These are phyloP conservation scores for Muschampia plurimacula DNA, from an alignment of 2,888 invertebrate species.

Conservation along the genomic window DNA sequence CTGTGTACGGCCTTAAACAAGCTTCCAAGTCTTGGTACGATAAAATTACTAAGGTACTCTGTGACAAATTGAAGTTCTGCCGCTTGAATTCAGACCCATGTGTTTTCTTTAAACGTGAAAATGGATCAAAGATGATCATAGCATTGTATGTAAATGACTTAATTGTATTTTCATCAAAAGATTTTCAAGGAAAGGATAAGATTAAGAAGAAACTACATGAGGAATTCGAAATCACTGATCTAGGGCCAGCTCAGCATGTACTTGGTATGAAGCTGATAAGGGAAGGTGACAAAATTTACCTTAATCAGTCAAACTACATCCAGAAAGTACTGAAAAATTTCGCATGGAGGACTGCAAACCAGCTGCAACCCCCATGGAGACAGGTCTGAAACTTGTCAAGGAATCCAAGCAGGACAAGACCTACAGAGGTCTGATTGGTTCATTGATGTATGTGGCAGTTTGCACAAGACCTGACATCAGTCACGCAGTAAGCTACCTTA, in stretches of 20 bases:
- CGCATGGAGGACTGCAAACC: conserved; percentile 2
- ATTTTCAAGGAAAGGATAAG: conserved; percentile 1
- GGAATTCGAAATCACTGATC: conserved; percentile 1
- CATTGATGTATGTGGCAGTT: neutral
- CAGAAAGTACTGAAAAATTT: neutral
- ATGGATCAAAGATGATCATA: no score
- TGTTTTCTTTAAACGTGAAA: no score
- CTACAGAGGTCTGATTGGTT: neutral
- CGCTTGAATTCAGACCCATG: no score
- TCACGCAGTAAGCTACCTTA: neutral
- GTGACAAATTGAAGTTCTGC: no score
- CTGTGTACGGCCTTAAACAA: no score
- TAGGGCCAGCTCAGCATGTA: conserved; percentile 33
- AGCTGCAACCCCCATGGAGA: conserved; percentile 4
- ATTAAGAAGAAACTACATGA: neutral
- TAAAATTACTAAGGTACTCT: no score
- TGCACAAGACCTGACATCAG: neutral
- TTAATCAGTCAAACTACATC: neutral
- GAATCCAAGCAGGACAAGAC: neutral
- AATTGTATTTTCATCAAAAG: neutral
- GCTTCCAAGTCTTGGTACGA: no score
- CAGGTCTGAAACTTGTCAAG: neutral
- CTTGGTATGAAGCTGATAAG: conserved; percentile 2
- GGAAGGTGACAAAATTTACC: conserved; percentile 4
- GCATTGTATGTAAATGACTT: no score